Percentiles rank a stretch among this genome's conserved stretches.
Evolutionary conservation across 1,140 invertebrate species (phyloP).

Genomic region (Drosophila willistoni): DNA sequence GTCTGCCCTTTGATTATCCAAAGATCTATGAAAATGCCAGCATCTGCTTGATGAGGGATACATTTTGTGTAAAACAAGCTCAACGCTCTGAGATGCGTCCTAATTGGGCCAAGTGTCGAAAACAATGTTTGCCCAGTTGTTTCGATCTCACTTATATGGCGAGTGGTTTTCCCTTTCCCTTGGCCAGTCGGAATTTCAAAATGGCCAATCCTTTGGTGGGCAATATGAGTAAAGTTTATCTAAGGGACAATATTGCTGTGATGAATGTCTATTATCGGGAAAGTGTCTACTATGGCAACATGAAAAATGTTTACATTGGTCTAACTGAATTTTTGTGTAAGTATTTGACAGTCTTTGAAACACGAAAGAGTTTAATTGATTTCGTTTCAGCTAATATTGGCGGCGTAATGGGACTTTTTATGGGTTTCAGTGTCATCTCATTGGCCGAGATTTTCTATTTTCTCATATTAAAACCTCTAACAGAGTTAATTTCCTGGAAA

Average conservation of each 20-base stretch:
- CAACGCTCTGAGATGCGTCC: slow-evolving; percentile 13
- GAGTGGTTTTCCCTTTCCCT: slow-evolving; percentile 59
- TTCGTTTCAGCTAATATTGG: slow-evolving; percentile 88
- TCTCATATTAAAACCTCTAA: slow-evolving; percentile 84
- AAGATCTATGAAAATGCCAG: slow-evolving; percentile 54
- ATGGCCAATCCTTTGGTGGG: slow-evolving; percentile 52
- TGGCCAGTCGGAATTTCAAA: slow-evolving; percentile 51
- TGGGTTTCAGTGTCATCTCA: slow-evolving; percentile 92
- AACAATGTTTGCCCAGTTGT: slow-evolving; percentile 62
- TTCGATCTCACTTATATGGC: slow-evolving; percentile 68
- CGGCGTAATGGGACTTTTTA: slow-evolving; percentile 90
- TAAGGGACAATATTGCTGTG: slow-evolving; percentile 86
- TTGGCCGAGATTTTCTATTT: slow-evolving; percentile 90
- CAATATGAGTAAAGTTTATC: slow-evolving; percentile 59
- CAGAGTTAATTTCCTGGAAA: slow-evolving; percentile 57
- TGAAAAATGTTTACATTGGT: slow-evolving; percentile 89
- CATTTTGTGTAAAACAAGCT: slow-evolving; percentile 40
- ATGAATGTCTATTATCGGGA: slow-evolving; percentile 89
- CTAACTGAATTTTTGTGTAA: slow-evolving; percentile 90
- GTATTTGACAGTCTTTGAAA: slow-evolving; percentile 1
- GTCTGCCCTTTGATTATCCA: slow-evolving; percentile 89
- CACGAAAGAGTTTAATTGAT: background rate
- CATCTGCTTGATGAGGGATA: slow-evolving; percentile 51
- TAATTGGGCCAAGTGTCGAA: slow-evolving; percentile 34
- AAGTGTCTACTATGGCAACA: slow-evolving; percentile 87